Evolutionary conservation across 2,113 vertebrate species (phyloP), one percentile per base, ranked within the genome.

Genomic region (Labrus mixtus): DNA sequence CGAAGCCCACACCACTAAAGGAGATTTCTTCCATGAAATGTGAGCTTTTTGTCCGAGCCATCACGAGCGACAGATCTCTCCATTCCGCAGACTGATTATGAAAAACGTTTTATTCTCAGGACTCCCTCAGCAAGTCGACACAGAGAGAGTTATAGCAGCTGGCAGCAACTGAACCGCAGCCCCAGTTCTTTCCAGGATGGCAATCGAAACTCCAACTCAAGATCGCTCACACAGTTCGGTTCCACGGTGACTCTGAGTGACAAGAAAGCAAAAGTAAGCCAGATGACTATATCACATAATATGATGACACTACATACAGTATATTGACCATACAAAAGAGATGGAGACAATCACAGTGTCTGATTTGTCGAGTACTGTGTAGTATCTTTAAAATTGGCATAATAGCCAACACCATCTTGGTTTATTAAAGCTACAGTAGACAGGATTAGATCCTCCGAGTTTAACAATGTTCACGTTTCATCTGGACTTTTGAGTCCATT

Each of bases 191-290:
- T 82, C 61, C 33, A 82, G 68, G 90, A 92, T 1, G 66, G 78
- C 9, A 68, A 73, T 45, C 83, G 68, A 41, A 77, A 64, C 3
- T 6, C 80, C 72, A 85, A 66, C 75, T 65, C 73, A 0, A 72
- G 83, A 64, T 70, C 81, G 5, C 17, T 91, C 1, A 5, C 68
- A n/a, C 79, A 84, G 29, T 89, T 90, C 9, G 86, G 81, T 3
- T 93, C 92, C 63, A 79, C 84, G 0, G 56, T 83, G 48, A 94
- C 81, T 65, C 91, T 96, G 45, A 92, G 89, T 71, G 93, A 95
- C 53, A 95, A 93, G 79, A 97, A 94, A 72, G 70, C 82, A 41
- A 96, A 96, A 95, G 96, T 96, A 68, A 60, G 81, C 8, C 12
- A n/a, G 22, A 22, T 74, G 11, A 15, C 37, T 36, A 23, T 23